Percentiles rank a stretch among this genome's conserved stretches.
Evolutionary conservation across 2,113 vertebrate species (phyloP).

Genomic region (Varanus komodoensis): DNA sequence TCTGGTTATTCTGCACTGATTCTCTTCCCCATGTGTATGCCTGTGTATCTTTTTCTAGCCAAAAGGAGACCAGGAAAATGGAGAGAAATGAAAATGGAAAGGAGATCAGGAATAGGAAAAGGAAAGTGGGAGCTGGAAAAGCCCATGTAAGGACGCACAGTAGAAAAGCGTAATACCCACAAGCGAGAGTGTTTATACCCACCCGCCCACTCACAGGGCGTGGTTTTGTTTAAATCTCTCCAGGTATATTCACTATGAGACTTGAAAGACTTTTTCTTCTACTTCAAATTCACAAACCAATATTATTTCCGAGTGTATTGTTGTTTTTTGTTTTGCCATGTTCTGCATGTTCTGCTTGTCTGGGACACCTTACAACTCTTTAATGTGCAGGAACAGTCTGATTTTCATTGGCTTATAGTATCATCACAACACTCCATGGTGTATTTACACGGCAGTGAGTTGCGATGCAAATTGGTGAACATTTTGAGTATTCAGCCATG

Average conservation of each 20-base stretch:
- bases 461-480: not conserved
- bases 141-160: not conserved
- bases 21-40: not conserved
- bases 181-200: too few relatives aligned
- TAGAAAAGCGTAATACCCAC: not conserved
- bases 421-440: too few relatives aligned
- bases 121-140: not conserved
- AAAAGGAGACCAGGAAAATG: not conserved
- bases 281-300: not conserved
- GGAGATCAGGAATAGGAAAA: not conserved
- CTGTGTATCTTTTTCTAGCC: not conserved
- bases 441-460: not conserved
- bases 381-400: not conserved
- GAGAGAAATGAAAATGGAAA: not conserved
- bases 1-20: not conserved
- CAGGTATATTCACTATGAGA: not conserved
- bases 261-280: not conserved
- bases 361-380: not conserved
- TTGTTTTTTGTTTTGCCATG: not conserved
- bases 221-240: not conserved
- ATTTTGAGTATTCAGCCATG: too few relatives aligned
- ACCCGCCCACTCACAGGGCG: not conserved
- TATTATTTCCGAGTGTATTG: not conserved
- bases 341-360: not conserved
- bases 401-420: too few relatives aligned